Base-by-base conservation (phyloP, 2,113 vertebrate species). In the Amphiprion percula region DNA sequence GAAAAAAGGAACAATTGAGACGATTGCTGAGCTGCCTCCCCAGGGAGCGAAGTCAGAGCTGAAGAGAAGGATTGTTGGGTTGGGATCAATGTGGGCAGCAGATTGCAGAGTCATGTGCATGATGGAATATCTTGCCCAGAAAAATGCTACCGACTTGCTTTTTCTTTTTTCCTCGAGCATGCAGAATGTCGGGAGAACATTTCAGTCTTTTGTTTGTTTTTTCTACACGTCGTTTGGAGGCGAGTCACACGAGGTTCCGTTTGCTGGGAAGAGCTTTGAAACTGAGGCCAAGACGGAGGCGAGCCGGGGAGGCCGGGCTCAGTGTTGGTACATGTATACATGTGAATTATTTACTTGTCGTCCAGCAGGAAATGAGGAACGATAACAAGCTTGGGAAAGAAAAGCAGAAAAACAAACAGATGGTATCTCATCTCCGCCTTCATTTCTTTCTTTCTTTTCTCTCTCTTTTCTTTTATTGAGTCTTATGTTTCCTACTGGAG, bases 301-400 rank as follows among this genome's bases (percentile, higher is more conserved):
- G 15, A 71, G 84, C 59, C 66, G 53, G 64, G 79, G 82, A 74
- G 80, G 82, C 59, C 88, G 71, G 56, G 76, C 70, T 71, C 67
- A 79, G 84, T 84, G 85, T 88, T 67, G 77, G 49, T 86, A 85
- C 86, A 91, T 86, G 87, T 87, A 87, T 90, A 92, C 82, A 84
- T 92, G 68, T 90, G 86, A 92, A 90, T 89, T 91, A 90, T 93
- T 92, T 91, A 90, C 86, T 91, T 90, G 89, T 90, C 82, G 83
- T 89, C 85, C 83, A 77, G 78, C 90, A 93, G 92, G 94, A 94
- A 94, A 92, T 93, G 91, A 91, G 86, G 52, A 91, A 91, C 68
- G 83, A 93, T 92, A 93, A 92, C 90, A 91, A 92, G 92, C 90
- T 93, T 93, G 93, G 92, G 93, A 94, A 93, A 91, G 69, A 90